Percentiles rank a stretch among this genome's conserved stretches.
phyloP scores from a whole-genome alignment of 2,888 invertebrate genomes.

The Acanthosepion esculentum region DNA sequence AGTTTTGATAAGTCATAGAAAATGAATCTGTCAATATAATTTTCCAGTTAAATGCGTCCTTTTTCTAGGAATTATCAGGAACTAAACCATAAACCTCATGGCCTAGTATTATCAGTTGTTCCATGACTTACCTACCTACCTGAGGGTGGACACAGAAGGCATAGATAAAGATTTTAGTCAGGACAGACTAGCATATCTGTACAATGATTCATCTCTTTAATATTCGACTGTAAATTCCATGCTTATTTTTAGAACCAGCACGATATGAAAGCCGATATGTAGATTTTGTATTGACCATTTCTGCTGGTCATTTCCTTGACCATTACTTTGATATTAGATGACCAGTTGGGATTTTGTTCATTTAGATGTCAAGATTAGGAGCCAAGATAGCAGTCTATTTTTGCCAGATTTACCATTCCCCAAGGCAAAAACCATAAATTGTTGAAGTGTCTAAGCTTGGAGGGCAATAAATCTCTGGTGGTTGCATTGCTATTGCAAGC shows the following conservation, averaged over 20 bases:
- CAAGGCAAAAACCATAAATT: conserved; percentile 20
- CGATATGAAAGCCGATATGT: not conserved
- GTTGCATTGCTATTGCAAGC: not conserved
- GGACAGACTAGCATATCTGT: not conserved
- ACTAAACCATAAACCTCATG: not conserved
- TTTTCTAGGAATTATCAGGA: too few relatives aligned
- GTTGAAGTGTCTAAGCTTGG: not conserved
- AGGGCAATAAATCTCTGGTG: not conserved
- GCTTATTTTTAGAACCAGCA: not conserved
- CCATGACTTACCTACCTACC: not conserved
- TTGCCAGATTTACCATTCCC: not conserved
- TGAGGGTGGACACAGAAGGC: not conserved
- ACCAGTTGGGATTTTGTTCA: conserved; percentile 21
- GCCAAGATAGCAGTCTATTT: conserved; percentile 17
- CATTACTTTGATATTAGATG: conserved; percentile 33
- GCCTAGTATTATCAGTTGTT: not conserved
- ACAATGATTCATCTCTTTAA: not conserved
- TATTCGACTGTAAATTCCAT: not conserved
- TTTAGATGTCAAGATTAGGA: conserved; percentile 18
- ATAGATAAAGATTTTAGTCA: not conserved
- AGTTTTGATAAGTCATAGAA: too few relatives aligned
- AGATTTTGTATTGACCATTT: not conserved
- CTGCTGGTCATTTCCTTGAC: not conserved
- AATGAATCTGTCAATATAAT: too few relatives aligned
- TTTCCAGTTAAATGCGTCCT: too few relatives aligned